phyloP scores from a whole-genome alignment of 1,140 invertebrate genomes.

The Tetragonula clypearis region DNA sequence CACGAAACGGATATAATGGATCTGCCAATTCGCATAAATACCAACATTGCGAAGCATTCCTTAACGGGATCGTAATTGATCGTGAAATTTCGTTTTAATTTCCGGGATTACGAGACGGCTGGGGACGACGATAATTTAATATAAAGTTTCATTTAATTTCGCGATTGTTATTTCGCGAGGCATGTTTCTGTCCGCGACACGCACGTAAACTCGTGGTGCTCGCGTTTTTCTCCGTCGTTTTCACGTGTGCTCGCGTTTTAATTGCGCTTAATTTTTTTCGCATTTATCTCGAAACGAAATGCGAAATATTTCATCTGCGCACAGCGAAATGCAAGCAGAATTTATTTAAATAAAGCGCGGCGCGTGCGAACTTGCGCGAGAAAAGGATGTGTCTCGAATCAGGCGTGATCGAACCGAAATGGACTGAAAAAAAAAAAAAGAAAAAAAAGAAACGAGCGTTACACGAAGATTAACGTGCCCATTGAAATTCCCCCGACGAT shows the following conservation, averaged over 20 bases:
- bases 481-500: constrained; percentile 5
- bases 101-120: not conserved
- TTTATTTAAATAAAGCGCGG: constrained; percentile 13
- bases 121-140: constrained; percentile 5
- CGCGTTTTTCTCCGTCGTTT: no score
- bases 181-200: not conserved
- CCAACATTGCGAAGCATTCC: no score
- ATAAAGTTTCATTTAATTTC: constrained; percentile 3
- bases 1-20: no score
- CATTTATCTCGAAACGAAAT: not conserved
- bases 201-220: not conserved
- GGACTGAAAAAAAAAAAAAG: not conserved
- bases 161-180: not conserved
- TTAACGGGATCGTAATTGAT: not conserved
- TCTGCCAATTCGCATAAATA: no score
- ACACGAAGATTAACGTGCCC: constrained; percentile 30
- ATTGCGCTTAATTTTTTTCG: not conserved
- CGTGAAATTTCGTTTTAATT: constrained; percentile 15
- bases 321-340: not conserved
- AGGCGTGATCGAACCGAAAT: constrained; percentile 9
- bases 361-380: not conserved
- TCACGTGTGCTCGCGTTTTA: not conserved
- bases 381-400: not conserved
- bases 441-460: constrained; percentile 12
- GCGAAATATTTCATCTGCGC: not conserved